Conservation (phyloP, 2,888 invertebrate species). For the Synergus itoensis region DNA sequence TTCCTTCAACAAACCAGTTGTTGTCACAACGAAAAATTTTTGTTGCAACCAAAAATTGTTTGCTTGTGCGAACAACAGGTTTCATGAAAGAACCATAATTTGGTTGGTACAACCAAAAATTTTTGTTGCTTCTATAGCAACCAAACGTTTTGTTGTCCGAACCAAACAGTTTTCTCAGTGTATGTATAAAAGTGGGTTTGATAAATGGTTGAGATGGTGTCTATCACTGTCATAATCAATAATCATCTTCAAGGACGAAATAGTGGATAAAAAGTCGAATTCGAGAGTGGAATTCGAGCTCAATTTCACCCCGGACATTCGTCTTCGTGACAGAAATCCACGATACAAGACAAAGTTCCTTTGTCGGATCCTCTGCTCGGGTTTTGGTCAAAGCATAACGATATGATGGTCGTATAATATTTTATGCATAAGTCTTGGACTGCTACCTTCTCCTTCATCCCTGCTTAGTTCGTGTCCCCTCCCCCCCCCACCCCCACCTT, state of each 20-base stretch:
- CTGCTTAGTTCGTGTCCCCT: constrained; percentile 3
- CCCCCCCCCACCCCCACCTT: constrained; percentile 38
- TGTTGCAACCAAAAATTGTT: no score
- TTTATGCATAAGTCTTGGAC: constrained; percentile 67
- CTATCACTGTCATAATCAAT: constrained; percentile 35
- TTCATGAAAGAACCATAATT: no score
- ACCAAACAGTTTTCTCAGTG: no score
- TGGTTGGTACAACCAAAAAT: no score
- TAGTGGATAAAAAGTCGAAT: constrained; percentile 20
- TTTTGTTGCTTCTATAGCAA: no score
- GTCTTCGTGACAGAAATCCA: constrained; percentile 38
- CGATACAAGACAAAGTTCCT: constrained; percentile 50
- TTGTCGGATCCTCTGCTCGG: constrained; percentile 60
- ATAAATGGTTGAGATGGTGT: neutral
- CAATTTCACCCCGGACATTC: constrained; percentile 36
- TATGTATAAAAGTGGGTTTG: neutral
- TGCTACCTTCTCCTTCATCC: constrained; percentile 42
- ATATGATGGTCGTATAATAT: constrained; percentile 73
- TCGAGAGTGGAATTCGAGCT: constrained; percentile 31
- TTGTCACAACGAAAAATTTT: no score
- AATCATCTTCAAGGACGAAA: constrained; percentile 21
- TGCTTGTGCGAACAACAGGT: no score
- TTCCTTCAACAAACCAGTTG: no score
- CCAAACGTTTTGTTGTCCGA: no score
- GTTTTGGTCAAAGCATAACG: constrained; percentile 66